Evolutionary conservation across 2,888 invertebrate species (phyloP).

Genomic region (Morinoia aosen): DNA sequence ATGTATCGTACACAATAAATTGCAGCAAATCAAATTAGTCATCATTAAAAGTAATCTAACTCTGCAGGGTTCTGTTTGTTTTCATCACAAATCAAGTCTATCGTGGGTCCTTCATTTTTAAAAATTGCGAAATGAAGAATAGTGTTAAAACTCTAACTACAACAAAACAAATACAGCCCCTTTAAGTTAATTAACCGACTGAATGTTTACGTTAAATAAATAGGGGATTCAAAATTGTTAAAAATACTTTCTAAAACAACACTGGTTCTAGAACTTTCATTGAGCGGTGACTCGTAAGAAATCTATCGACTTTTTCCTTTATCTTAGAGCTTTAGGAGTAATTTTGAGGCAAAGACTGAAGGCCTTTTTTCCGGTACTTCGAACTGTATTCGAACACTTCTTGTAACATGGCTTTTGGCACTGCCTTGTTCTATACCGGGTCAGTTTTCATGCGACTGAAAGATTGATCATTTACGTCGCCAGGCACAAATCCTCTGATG

Average conservation of each 20-base stretch:
- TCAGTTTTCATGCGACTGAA: not conserved
- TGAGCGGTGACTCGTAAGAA: no score
- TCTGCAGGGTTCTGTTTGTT: not conserved
- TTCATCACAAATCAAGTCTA: not conserved
- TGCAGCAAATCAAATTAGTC: not conserved
- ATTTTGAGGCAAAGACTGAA: not conserved
- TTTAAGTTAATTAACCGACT: not conserved
- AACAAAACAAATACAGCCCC: not conserved
- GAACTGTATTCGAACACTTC: not conserved
- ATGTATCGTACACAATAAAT: not conserved
- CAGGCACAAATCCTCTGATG: not conserved
- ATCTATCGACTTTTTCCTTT: no score
- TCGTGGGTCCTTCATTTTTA: not conserved
- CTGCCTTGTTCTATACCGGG: not conserved
- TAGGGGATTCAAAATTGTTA: not conserved
- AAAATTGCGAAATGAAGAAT: not conserved
- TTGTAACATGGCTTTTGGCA: not conserved
- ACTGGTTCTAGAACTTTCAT: no score
- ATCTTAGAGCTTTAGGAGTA: no score
- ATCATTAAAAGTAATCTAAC: not conserved
- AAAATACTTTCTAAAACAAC: not conserved
- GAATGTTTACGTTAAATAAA: no score
- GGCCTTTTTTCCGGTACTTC: not conserved
- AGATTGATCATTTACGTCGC: not conserved
- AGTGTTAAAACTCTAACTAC: not conserved